These are phyloP conservation scores for Cephus pulcher DNA, from an alignment of 2,888 invertebrate species.

Conservation along the genomic window DNA sequence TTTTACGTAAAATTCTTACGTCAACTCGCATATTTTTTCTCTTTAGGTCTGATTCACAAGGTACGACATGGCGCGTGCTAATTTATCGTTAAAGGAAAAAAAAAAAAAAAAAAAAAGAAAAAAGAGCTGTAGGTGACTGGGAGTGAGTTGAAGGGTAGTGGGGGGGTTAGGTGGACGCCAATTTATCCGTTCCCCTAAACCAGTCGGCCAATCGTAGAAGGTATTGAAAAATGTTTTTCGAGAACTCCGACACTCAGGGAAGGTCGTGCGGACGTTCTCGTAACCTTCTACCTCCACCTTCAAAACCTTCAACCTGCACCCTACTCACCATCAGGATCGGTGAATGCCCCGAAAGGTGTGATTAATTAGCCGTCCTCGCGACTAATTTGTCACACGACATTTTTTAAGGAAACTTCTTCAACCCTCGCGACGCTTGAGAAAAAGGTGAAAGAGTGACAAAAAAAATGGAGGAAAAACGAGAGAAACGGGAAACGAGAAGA, in stretches of 20 bases:
- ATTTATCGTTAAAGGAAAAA: background rate
- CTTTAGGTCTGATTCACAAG: background rate
- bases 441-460: background rate
- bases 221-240: background rate
- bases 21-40: background rate
- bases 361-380: conserved; percentile 1
- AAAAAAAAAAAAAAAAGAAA: background rate
- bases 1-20: background rate
- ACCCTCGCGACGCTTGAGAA: background rate
- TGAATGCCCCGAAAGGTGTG: background rate
- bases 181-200: background rate
- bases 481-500: background rate
- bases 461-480: background rate
- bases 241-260: background rate
- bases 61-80: background rate
- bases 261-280: background rate
- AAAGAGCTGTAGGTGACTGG: background rate
- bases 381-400: conserved; percentile 4
- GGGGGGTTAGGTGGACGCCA: background rate
- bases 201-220: background rate
- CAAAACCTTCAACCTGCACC: background rate
- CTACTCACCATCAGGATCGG: background rate
- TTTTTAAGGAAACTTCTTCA: background rate
- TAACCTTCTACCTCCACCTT: background rate
- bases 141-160: background rate